These are phyloP conservation scores for Poecilia picta DNA, from an alignment of 2,797 vertebrate species.

Conservation along the genomic window DNA sequence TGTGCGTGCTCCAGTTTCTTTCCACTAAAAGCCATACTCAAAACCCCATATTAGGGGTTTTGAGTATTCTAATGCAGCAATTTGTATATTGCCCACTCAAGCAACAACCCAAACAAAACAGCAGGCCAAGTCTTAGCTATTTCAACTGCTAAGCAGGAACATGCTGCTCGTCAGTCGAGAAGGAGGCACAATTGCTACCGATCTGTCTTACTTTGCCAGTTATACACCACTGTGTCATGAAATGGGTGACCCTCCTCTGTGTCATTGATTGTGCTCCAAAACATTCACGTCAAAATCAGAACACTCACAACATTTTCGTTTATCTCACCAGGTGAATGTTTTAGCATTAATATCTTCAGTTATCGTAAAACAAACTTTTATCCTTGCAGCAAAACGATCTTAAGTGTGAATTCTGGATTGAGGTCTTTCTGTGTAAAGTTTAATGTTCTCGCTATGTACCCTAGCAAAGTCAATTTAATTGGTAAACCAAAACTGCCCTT, in stretches of 20 bases:
- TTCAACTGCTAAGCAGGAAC: conserved; percentile 30
- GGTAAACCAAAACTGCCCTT: background rate
- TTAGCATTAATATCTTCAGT: background rate
- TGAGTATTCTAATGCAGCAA: background rate
- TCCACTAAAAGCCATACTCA: background rate
- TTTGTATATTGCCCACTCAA: conserved; percentile 11
- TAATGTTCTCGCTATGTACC: background rate
- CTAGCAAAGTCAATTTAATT: background rate
- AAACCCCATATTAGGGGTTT: background rate
- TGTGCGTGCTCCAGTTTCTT: background rate
- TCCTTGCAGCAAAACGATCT: background rate
- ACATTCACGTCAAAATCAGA: conserved; percentile 1
- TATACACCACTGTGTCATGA: conserved; percentile 52
- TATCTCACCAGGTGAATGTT: background rate
- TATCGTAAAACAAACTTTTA: background rate
- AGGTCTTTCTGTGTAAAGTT: background rate
- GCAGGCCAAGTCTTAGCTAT: conserved; percentile 28
- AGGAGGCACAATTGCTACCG: conserved; percentile 26
- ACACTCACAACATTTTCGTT: background rate
- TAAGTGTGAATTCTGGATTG: background rate
- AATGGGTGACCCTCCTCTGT: conserved; percentile 29
- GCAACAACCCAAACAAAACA: conserved; percentile 17
- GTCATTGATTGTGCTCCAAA: conserved; percentile 28
- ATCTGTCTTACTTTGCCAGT: conserved; percentile 47
- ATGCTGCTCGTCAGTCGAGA: conserved; percentile 24